phyloP scores from a whole-genome alignment of 1,140 invertebrate species.

The Drosophila sp. region DNA sequence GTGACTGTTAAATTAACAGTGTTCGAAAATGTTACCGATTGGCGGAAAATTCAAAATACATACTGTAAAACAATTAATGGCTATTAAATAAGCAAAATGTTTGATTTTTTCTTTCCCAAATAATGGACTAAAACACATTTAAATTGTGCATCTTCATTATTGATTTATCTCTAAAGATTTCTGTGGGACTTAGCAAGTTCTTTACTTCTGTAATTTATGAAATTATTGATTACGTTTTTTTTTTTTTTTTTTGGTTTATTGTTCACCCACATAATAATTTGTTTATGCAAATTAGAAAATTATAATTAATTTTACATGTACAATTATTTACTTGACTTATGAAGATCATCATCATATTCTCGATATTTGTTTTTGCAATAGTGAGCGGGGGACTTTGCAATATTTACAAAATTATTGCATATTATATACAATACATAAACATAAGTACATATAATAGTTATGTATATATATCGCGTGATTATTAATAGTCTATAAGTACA shows the following conservation, averaged over 20 bases:
- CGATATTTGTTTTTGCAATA: slow-evolving; percentile 48
- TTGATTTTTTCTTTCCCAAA: too few species aligned
- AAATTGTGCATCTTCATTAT: too few species aligned
- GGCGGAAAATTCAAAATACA: too few species aligned
- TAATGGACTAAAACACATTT: too few species aligned
- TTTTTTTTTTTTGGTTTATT: slow-evolving; percentile 47
- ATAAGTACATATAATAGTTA: slow-evolving; percentile 38
- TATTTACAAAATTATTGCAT: slow-evolving; percentile 51
- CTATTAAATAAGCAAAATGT: too few species aligned
- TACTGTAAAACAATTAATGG: too few species aligned
- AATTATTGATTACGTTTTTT: neutral
- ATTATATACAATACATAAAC: slow-evolving; percentile 47
- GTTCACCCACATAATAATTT: slow-evolving; percentile 81
- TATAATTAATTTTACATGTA: slow-evolving; percentile 72
- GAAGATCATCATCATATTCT: slow-evolving; percentile 61
- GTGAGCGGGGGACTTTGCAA: slow-evolving; percentile 48
- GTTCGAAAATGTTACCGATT: too few species aligned
- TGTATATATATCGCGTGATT: slow-evolving; percentile 37
- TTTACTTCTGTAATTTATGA: neutral
- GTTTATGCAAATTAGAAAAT: slow-evolving; percentile 81
- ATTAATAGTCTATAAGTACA: slow-evolving; percentile 32
- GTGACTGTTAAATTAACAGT: too few species aligned
- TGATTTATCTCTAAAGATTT: too few species aligned
- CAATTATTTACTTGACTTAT: slow-evolving; percentile 73
- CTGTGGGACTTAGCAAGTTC: neutral